Evolutionary conservation across 1,140 invertebrate genomes (phyloP), one percentile per base, ranked within the genome.

Genomic region (Chironomus tepperi): DNA sequence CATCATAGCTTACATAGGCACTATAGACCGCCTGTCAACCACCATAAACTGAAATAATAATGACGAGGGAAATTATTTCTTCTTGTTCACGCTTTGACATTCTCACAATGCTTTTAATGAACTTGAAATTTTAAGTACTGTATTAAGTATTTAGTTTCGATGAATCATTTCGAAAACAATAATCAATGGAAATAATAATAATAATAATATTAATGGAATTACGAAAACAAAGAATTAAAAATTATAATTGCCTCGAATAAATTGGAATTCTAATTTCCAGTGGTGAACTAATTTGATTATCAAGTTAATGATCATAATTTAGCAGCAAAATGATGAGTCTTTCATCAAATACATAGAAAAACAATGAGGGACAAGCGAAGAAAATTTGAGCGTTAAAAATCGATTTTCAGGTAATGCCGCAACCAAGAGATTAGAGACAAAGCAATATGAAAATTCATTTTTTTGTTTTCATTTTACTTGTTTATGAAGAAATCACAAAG

Each of bases 211-310:
- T n/a, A n/a, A n/a, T n/a, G n/a, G n/a, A 34, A 34, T 2, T 34
- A 34, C 24, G 43, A 47, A 57, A 57, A 57, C 12, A 57, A 57
- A 34, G 24, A 34, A 57, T 57, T 57, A 15, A 57, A 57, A 57
- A 57, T 57, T 57, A 5, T 57, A 57, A 57, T 57, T 57, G 12
- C 47, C n/a, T 5, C n/a, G 47, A n/a, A 57, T 57, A n/a, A n/a
- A n/a, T 57, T 47, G 43, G 12, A 15, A 57, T 34, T 34, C 12
- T n/a, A 57, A 57, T 12, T 12, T 57, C 12, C 47, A 57, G 47
- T 15, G 47, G 47, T n/a, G 47, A 57, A n/a, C 47, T 57, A 57
- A 57, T 57, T 57, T 57, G 47, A 57, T 57, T 57, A 57, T 57
- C 12, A 5, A n/a, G 12, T n/a, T 57, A 57, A 57, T 57, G 47